Base-by-base conservation (phyloP, 2,113 vertebrate genomes). In the Forbesichthys agassizii region DNA sequence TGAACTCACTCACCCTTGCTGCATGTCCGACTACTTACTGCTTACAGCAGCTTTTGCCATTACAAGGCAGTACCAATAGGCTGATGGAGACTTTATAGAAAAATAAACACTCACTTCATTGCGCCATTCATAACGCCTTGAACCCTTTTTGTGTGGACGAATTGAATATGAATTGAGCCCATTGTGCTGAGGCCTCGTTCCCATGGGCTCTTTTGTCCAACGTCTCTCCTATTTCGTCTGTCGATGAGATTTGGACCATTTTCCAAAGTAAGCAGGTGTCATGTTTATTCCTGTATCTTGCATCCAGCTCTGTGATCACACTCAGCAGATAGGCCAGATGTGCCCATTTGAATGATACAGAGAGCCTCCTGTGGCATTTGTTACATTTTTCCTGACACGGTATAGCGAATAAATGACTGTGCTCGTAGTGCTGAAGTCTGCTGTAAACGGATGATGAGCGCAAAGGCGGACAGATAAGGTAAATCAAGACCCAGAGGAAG, bases 401-500 rank as follows among this genome's bases (percentile, higher is more conserved):
- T 77, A 89, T 87, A 82, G 88, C 87, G 90, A 85, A 86, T 78
- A 84, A 81, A 79, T 84, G 78, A 79, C 48, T 59, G 78, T 60
- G 74, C 60, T 73, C 78, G 80, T 75, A 81, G 16, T 62, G 79
- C 71, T 69, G 77, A 82, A 48, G 65, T 77, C 74, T 12, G 75
- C 75, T 65, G 80, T 84, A 88, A 84, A 76, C 57, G 46, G 64
- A 46, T 66, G 86, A 87, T 82, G 80, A 88, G 78, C 48, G 14
- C 72, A 60, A 12, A 84, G 64, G 79, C 53, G 33, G 74, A 54
- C 64, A 75, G 85, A 89, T 88, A 87, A 85, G 83, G 81, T 91
- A 87, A 90, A 90, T 90, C 80, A 84, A 79, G 78, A 80, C 79
- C 73, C 75, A 66, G 75, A 79, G 82, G 82, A 85, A 90, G 73